Evolutionary conservation across 2,113 vertebrate species (phyloP), one percentile per base, ranked within the genome.

Genomic region (Ictidomys tridecemlineatus): DNA sequence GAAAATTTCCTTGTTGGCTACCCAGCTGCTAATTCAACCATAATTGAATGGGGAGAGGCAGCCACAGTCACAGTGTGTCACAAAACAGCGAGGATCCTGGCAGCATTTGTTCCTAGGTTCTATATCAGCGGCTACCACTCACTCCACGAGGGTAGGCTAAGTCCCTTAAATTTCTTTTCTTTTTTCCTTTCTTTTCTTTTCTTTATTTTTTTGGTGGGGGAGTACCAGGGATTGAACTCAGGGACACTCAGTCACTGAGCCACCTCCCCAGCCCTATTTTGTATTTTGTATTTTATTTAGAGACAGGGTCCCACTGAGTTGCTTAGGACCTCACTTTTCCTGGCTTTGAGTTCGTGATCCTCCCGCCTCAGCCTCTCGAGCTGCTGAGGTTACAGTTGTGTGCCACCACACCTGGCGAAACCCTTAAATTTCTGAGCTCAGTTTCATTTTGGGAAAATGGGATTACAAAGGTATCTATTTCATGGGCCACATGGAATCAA

Each of bases 361-460:
- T 53, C 51, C 14, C 17, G 51, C 51, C 51, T 53, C 51, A 16
- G 14, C 51, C 51, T 53, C 51, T 16, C 2, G 14, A 53, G 51
- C 51, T 16, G 14, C 16, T 53, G 51, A 14, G 51, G 17, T 53
- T 53, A 53, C 13, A 53, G 51, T 13, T 14, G 14, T 53, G 51
- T 16, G 51, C 51, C 2, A 16, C 51, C 13, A 16, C 4, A 16
- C 51, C 51, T 4, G 14, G 24, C 48, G 67, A 45, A 79, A 14
- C 42, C 51, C 51, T 80, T 76, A 58, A 70, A 32, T 56, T 94
- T 84, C 73, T 51, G 61, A 95, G 34, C 32, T 91, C 61, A 51
- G 32, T 86, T 79, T 89, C 39, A 34, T 28, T 12, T 10, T 32
- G 8, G 37, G 1, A 30, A 48, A 91, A 78, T 42, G 78, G 30